Conservation (phyloP, 2,888 invertebrate species). For the Heliconius erato region DNA sequence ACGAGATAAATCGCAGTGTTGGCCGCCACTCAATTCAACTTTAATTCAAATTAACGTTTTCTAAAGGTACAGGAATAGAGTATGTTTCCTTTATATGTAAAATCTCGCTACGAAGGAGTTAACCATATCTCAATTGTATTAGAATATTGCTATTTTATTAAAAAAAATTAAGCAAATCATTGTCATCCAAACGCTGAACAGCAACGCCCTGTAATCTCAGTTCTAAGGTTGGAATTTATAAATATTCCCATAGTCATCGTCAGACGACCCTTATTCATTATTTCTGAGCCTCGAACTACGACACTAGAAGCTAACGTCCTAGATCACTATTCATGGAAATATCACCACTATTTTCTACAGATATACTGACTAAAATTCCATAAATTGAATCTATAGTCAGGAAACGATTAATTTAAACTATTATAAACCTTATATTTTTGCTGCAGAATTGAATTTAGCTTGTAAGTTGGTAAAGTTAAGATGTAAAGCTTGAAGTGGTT, state of each 20-base stretch:
- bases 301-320: constrained; percentile 37
- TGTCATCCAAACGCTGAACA: not conserved
- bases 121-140: not conserved
- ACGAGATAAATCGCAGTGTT: not conserved
- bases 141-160: not conserved
- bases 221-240: constrained; percentile 31
- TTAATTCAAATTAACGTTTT: no score
- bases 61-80: not conserved
- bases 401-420: not conserved
- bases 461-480: not conserved
- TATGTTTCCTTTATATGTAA: not conserved
- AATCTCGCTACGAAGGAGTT: no score
- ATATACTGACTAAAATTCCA: not conserved
- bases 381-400: not conserved
- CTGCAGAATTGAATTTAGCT: not conserved
- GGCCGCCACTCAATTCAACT: no score
- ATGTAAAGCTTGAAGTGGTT: constrained; percentile 38
- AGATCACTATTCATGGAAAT: constrained; percentile 11
- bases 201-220: constrained; percentile 1
- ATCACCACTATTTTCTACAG: not conserved
- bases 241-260: constrained; percentile 44
- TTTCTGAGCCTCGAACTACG: constrained; percentile 44
- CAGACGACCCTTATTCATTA: constrained; percentile 48
- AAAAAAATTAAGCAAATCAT: not conserved
- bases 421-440: not conserved